These are phyloP conservation scores for Sebastes steindachneri DNA, from an alignment of 2,797 vertebrate species.

Conservation along the genomic window DNA sequence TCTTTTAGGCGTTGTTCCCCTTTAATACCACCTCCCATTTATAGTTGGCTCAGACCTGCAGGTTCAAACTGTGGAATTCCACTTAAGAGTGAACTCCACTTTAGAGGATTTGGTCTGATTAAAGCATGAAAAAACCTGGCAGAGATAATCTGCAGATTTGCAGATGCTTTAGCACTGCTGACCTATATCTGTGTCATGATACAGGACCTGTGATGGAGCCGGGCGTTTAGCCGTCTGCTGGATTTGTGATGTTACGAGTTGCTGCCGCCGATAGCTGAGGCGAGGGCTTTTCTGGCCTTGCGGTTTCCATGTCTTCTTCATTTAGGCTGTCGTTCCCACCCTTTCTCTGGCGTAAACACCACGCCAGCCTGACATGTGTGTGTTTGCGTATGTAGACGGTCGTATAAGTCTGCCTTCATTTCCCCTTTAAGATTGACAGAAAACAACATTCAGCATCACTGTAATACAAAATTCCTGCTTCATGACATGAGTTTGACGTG, in stretches of 20 bases:
- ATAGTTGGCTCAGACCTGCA: neutral
- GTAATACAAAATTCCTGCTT: neutral
- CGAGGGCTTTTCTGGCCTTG: conserved; percentile 18
- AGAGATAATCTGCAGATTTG: conserved; percentile 71
- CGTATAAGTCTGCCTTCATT: neutral
- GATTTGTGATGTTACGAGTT: conserved; percentile 24
- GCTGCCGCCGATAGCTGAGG: conserved; percentile 23
- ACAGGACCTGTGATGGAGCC: conserved; percentile 14
- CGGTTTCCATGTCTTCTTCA: conserved; percentile 49
- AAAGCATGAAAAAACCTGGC: conserved; percentile 57
- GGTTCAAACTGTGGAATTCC: conserved; percentile 16
- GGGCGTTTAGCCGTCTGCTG: conserved; percentile 4
- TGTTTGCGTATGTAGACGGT: neutral
- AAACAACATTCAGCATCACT: neutral
- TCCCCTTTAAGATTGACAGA: neutral
- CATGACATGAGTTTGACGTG: conserved; percentile 9
- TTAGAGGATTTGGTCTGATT: conserved; percentile 69
- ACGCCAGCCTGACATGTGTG: conserved; percentile 1
- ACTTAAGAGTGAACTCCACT: conserved; percentile 36
- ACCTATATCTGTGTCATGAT: conserved; percentile 68
- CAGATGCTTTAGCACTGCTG: conserved; percentile 59
- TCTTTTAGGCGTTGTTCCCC: neutral
- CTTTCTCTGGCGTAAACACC: conserved; percentile 30
- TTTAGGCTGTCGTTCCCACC: conserved; percentile 49
- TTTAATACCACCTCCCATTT: neutral